Percentiles rank a stretch among this genome's conserved stretches.
Conservation (phyloP, 2,113 vertebrate genomes). For the Cyanocitta stelleri region DNA sequence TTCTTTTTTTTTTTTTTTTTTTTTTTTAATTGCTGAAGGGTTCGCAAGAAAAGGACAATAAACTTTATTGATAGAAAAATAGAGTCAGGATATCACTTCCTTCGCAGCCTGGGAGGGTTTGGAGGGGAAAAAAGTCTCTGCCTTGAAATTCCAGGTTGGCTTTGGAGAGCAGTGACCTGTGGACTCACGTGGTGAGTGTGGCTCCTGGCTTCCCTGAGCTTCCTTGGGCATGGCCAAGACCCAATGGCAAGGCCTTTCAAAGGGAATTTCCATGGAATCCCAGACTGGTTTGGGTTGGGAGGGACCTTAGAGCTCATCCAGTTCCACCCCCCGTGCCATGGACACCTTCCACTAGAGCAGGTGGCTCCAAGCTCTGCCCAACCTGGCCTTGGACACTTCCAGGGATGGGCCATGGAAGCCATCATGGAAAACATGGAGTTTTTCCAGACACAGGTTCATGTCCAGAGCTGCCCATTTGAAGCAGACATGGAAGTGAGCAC, state of each 20-base stretch:
- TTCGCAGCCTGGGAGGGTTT: not conserved
- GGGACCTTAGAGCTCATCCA: not conserved
- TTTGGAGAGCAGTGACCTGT: not conserved
- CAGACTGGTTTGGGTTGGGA: not conserved
- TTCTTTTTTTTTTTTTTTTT: not conserved
- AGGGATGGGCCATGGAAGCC: not conserved
- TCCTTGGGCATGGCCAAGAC: not conserved
- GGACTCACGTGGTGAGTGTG: rapidly evolving
- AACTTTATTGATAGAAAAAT: slow-evolving; percentile 36
- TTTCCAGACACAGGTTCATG: not conserved
- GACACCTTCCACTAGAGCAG: not conserved
- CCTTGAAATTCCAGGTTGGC: not conserved
- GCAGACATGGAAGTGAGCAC: not conserved
- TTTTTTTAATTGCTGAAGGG: slow-evolving; percentile 47
- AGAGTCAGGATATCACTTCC: not conserved
- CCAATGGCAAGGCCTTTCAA: not conserved
- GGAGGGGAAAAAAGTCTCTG: not conserved
- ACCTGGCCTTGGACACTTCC: not conserved
- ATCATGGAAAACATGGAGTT: not conserved
- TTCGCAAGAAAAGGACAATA: slow-evolving; percentile 19
- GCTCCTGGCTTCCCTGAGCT: not conserved
- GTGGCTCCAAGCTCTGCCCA: not conserved
- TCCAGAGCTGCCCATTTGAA: not conserved
- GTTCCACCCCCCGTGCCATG: not conserved
- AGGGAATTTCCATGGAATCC: not conserved